These are phyloP conservation scores for Cheirogaleus major DNA, from an alignment of 2,797 vertebrate genomes.

Conservation along the genomic window DNA sequence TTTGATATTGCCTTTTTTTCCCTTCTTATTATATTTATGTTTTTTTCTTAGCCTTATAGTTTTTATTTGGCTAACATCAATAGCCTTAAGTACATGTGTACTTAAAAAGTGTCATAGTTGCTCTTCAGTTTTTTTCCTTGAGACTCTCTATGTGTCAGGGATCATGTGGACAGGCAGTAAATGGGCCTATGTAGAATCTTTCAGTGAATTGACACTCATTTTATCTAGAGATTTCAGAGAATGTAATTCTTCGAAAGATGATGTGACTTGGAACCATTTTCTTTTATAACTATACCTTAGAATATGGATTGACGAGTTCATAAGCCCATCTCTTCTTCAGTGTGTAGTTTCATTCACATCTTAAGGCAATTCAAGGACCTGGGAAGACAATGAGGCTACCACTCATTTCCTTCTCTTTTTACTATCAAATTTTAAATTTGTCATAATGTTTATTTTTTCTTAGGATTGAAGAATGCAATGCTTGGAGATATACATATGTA, in stretches of 20 bases:
- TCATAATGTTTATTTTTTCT: not conserved
- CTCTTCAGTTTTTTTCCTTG: not conserved
- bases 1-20: not conserved
- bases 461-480: not conserved
- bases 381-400: not conserved
- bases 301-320: not conserved
- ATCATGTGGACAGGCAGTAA: not conserved
- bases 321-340: not conserved
- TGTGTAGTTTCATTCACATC: not conserved
- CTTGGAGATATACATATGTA: not conserved
- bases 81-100: not conserved
- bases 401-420: not conserved
- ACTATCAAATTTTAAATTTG: not conserved
- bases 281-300: not conserved
- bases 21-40: not conserved
- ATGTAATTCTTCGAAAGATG: not conserved
- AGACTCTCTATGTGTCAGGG: not conserved
- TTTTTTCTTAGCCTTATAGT: not conserved
- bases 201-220: not conserved
- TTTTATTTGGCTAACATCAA: not conserved
- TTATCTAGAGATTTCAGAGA: not conserved
- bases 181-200: not conserved
- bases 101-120: not conserved
- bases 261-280: not conserved
- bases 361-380: not conserved